phyloP scores from a whole-genome alignment of 2,888 invertebrate genomes.

The Drosophila cognata region DNA sequence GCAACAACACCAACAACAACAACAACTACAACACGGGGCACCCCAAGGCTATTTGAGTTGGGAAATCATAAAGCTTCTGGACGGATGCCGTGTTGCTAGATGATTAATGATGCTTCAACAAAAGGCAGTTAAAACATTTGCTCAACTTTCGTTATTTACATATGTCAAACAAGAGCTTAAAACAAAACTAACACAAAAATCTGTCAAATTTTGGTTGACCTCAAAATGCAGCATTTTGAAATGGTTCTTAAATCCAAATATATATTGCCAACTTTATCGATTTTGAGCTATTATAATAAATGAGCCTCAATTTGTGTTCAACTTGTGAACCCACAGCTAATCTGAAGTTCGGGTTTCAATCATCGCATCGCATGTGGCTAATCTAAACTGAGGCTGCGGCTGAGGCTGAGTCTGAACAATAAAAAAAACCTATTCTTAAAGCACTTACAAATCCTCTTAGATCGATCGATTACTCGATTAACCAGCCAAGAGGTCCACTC shows the following conservation, averaged over 20 bases:
- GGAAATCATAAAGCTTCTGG: constrained; percentile 37
- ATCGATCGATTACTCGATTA: constrained; percentile 2
- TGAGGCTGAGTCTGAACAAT: constrained; percentile 1
- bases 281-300: constrained; percentile 22
- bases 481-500: constrained; percentile 10
- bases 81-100: constrained; percentile 17
- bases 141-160: constrained; percentile 39
- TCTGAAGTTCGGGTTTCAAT: constrained; percentile 7
- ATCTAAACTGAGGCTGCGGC: constrained; percentile 20
- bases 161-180: constrained; percentile 31
- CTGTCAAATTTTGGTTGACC: neutral
- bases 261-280: neutral
- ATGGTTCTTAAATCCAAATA: neutral
- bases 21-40: neutral
- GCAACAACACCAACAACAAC: neutral
- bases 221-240: neutral
- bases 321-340: neutral
- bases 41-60: constrained; percentile 58
- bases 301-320: neutral
- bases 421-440: constrained; percentile 16
- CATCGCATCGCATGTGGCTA: constrained; percentile 5
- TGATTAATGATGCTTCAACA: constrained; percentile 43
- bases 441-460: constrained; percentile 38
- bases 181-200: neutral
- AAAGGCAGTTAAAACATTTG: constrained; percentile 25